These are phyloP conservation scores for Cinclus mexicanus DNA, from an alignment of 2,113 vertebrate genomes.

Conservation along the genomic window DNA sequence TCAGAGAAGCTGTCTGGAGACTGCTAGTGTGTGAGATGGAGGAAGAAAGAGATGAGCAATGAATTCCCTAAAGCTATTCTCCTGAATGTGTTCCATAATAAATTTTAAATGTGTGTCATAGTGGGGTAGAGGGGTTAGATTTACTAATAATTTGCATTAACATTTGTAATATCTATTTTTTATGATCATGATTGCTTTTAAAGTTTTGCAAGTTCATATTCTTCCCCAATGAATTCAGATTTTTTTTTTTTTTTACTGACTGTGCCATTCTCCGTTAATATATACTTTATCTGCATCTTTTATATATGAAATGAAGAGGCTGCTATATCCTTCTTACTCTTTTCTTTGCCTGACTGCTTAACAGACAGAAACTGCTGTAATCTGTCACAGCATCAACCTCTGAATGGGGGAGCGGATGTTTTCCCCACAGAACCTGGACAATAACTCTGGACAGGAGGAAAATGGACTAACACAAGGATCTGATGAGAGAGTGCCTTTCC, in stretches of 20 bases:
- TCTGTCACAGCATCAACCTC: background rate
- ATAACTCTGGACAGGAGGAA: slow-evolving; percentile 34
- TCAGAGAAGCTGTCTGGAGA: slow-evolving; percentile 67
- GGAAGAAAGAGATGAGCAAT: slow-evolving; percentile 59
- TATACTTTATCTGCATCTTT: slow-evolving; percentile 13
- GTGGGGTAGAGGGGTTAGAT: slow-evolving; percentile 23
- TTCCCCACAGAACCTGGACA: slow-evolving; percentile 32
- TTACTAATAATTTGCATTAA: slow-evolving; percentile 68
- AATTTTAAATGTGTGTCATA: slow-evolving; percentile 57
- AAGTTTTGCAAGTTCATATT: slow-evolving; percentile 24
- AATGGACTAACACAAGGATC: slow-evolving; percentile 21
- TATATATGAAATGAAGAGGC: background rate
- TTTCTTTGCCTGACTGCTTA: slow-evolving; percentile 37
- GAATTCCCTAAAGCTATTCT: slow-evolving; percentile 64
- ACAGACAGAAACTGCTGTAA: slow-evolving; percentile 15
- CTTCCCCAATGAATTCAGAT: background rate
- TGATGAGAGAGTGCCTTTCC: slow-evolving; percentile 22
- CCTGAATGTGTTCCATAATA: slow-evolving; percentile 52
- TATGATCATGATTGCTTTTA: background rate
- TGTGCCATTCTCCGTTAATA: background rate
- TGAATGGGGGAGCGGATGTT: background rate
- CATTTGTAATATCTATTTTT: slow-evolving; percentile 52
- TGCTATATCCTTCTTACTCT: background rate
- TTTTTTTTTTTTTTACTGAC: background rate
- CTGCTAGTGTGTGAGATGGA: slow-evolving; percentile 57